phyloP scores from a whole-genome alignment of 2,113 vertebrate species.

The Cichladusa arquata region DNA sequence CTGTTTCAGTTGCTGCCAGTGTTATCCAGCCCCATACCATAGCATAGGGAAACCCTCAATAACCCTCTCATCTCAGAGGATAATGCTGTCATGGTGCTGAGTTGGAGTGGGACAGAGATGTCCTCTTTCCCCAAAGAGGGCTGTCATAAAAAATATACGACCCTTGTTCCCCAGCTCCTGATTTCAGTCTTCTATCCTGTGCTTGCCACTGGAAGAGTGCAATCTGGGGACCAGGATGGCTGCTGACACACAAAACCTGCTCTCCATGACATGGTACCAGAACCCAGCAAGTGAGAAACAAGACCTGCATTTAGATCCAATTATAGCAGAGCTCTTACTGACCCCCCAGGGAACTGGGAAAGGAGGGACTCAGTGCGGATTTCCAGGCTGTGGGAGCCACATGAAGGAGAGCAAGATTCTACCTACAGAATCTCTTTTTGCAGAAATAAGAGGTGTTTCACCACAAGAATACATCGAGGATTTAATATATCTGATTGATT shows the following conservation, averaged over 20 bases:
- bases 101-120: background rate
- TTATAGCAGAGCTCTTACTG: background rate
- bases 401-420: accelerated
- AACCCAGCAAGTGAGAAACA: accelerated
- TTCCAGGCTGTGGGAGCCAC: accelerated
- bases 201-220: background rate
- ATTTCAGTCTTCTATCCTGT: background rate
- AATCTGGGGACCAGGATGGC: background rate
- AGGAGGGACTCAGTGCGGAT: background rate
- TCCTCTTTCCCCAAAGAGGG: background rate
- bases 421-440: background rate
- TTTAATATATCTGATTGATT: background rate
- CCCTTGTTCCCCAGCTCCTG: background rate
- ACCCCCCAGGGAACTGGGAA: accelerated
- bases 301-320: background rate
- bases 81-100: background rate
- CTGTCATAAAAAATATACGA: background rate
- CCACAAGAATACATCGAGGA: background rate
- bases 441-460: background rate
- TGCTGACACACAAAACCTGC: background rate
- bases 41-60: accelerated
- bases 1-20: background rate
- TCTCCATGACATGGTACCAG: background rate
- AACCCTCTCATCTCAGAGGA: background rate
- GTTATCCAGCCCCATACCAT: background rate